Evolutionary conservation across 2,113 vertebrate genomes (phyloP), one percentile per base, ranked within the genome.

Genomic region (cat (Felis catus)): DNA sequence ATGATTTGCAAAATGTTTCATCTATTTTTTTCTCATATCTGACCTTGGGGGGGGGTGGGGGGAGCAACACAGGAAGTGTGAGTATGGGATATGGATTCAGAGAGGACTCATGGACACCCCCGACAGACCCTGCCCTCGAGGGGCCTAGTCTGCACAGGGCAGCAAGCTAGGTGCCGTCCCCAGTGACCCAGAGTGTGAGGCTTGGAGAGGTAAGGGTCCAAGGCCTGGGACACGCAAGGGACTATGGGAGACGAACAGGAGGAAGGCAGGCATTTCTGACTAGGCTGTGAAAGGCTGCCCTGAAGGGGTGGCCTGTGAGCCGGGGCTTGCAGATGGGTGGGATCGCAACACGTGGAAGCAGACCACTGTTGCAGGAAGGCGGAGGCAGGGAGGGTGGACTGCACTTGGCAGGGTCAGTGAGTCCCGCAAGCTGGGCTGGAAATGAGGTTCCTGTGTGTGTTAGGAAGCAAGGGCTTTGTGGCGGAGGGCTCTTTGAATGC

Each of bases 1-100:
- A 36, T 76, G 92, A 65, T 93, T 39, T 53, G 66, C 36, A 80
- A 94, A 96, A 80, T 31, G 31, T 66, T 81, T 84, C 63, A n/a
- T 63, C 94, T 88, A 25, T 78, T 96, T 89, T 82, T 81, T 65
- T 81, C 82, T 94, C 85, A 81, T 12, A 8, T 48, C 76, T 0
- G 15, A 94, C 93, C 95, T 95, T 94, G 78, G 53, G 19, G 48
- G 91, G 39, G 65, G 15, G 8, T 25, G 2, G 3, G 19, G 33
- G 58, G 36, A 51, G 39, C n/a, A 41, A 73, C 48, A 36, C 1
- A 18, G 93, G 58, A 89, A 58, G 48, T 18, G 29, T n/a, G 73
- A 48, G 8, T n/a, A 61, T n/a, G 31, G 74, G 82, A 74, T 74
- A 2, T 4, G 39, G 78, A 53, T 48, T 87, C 80, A 33, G 66